These are phyloP conservation scores for Oceanodroma tethys DNA, from an alignment of 2,113 vertebrate species.

Conservation along the genomic window DNA sequence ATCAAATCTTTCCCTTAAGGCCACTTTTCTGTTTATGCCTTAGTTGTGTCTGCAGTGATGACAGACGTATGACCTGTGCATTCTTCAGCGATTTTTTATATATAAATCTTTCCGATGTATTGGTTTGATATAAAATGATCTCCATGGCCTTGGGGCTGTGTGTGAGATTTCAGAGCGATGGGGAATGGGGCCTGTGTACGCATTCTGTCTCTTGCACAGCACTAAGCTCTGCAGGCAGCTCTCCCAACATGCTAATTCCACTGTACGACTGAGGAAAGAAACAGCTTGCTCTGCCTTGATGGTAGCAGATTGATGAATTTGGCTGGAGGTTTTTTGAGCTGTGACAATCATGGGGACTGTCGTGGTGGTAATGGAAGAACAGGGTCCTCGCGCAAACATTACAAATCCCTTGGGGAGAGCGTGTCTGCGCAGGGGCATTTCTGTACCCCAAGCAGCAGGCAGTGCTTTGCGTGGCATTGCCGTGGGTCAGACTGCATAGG, in stretches of 20 bases:
- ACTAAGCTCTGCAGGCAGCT: background rate
- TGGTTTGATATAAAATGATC: background rate
- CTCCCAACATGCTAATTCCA: background rate
- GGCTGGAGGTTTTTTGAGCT: background rate
- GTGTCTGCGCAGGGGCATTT: background rate
- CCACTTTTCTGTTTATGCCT: background rate
- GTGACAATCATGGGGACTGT: background rate
- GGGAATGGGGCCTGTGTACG: background rate
- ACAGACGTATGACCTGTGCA: background rate
- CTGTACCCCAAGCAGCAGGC: background rate
- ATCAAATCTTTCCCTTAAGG: background rate
- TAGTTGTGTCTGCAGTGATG: background rate
- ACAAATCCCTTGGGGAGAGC: background rate
- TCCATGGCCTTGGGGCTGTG: background rate
- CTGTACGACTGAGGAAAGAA: background rate
- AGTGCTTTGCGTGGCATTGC: background rate
- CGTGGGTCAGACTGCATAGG: accelerated
- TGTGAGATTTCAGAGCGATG: background rate
- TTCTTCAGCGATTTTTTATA: background rate
- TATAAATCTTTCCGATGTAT: background rate
- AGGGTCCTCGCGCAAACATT: background rate
- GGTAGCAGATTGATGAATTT: background rate
- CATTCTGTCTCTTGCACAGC: background rate
- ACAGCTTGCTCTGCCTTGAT: background rate
- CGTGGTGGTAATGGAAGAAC: background rate